phyloP scores from a whole-genome alignment of 1,140 invertebrate genomes.

The Apis mellifera region DNA sequence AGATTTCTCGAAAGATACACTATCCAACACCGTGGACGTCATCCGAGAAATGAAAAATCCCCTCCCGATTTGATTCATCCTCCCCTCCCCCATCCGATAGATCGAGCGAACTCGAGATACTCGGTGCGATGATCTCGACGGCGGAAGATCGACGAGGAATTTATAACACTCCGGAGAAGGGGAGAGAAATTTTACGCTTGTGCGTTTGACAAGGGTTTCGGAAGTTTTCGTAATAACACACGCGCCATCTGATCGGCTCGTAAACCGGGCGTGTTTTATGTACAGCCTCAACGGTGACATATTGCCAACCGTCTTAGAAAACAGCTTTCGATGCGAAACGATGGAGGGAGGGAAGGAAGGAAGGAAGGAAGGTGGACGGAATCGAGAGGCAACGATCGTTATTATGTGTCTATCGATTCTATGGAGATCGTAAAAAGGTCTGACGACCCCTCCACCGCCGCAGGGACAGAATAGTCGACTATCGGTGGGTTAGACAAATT shows the following conservation, averaged over 20 bases:
- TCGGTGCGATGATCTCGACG: too few species aligned
- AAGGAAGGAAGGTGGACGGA: too few species aligned
- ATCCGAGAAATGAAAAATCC: background rate
- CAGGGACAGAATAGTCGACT: too few species aligned
- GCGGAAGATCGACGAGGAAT: background rate
- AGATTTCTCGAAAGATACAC: background rate
- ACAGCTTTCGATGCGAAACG: constrained; percentile 26
- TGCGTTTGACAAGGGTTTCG: background rate
- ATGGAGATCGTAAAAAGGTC: constrained; percentile 7
- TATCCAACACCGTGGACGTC: background rate
- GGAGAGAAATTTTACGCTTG: background rate
- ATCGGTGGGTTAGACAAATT: too few species aligned
- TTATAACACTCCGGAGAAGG: too few species aligned
- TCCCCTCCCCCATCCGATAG: background rate
- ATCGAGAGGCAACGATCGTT: constrained; percentile 33
- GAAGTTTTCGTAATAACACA: constrained; percentile 16
- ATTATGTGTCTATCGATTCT: constrained; percentile 23
- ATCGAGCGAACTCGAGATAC: background rate
- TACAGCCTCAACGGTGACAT: constrained; percentile 33
- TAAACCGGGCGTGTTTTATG: constrained; percentile 41
- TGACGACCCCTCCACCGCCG: too few species aligned
- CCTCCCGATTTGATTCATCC: background rate
- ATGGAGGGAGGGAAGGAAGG: too few species aligned
- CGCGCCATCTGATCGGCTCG: constrained; percentile 45
- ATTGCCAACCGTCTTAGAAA: background rate